Evolutionary conservation across 2,113 vertebrate genomes (phyloP), one percentile per base, ranked within the genome.

Genomic region (Pangasianodon hypophthalmus): DNA sequence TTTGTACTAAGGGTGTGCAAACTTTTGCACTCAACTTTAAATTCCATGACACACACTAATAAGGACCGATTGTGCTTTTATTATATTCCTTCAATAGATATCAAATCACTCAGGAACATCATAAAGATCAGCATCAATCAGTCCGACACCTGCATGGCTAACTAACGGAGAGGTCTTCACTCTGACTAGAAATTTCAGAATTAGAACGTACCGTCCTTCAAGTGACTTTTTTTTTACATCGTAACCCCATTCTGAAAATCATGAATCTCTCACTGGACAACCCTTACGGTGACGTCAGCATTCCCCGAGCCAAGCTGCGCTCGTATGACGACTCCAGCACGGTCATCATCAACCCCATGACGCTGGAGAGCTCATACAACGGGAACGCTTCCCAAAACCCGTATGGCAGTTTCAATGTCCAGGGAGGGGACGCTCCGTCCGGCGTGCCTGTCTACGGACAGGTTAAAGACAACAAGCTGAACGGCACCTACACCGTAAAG

Each of bases 221-320:
- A 24, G 10, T 62, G 56, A 46, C 19, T 14, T 41, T 13, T 79
- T n/a, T 52, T 11, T 3, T 37, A 37, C 11, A 29, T n/a, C n/a
- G n/a, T 56, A 32, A 82, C 13, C 5, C 7, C 2, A 3, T 32
- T 10, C 16, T 41, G 44, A 41, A 85, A 85, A 96, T 95, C 96
- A 96, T 97, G 2, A 96, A 96, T 0, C 21, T 93, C 87, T 93
- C 92, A 0, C 64, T 96, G 48, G 92, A 97, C 93, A 97, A 97
- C 88, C 96, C 96, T 0, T 97, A 97, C 0, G 93, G 96, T 80
- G 95, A 94, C 0, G 90, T 97, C 87, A 95, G 90, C 93, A 96
- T 97, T 90, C 96, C 97, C 0, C 94, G 95, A 19, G 96, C 96
- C 0, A 97, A 96, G 84, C 95, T 97, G 92, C 95, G 90, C 84